These are phyloP conservation scores for Pyralis farinalis DNA, from an alignment of 2,888 invertebrate species.

Conservation along the genomic window DNA sequence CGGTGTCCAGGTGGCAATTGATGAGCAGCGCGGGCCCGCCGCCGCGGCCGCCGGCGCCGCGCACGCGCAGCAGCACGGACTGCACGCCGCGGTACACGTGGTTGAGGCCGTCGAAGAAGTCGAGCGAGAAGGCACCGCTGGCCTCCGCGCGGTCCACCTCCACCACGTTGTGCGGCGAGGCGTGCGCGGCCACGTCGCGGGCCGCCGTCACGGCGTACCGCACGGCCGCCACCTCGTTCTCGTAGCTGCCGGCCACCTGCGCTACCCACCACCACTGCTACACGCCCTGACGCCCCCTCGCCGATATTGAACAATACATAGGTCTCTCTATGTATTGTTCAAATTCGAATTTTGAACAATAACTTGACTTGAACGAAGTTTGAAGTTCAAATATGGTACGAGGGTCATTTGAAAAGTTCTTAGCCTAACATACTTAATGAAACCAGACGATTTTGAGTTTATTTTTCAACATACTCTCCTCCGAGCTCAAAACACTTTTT, in stretches of 20 bases:
- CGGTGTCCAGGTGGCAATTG: conserved; percentile 96
- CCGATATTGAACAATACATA: too few relatives aligned
- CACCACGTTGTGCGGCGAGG: conserved; percentile 53
- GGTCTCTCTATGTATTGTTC: too few relatives aligned
- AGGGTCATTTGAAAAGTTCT: too few relatives aligned
- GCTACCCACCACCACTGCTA: too few relatives aligned
- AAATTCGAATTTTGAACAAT: too few relatives aligned
- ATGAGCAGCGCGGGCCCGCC: conserved; percentile 84
- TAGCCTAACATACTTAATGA: too few relatives aligned
- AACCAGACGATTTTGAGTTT: too few relatives aligned
- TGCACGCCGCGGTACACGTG: conserved; percentile 91
- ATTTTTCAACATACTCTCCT: too few relatives aligned
- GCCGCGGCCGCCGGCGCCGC: conserved; percentile 55
- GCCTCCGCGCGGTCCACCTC: conserved; percentile 82
- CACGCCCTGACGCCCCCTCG: too few relatives aligned
- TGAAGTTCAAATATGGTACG: too few relatives aligned
- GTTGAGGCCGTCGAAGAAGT: conserved; percentile 80
- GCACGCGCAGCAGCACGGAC: conserved; percentile 73
- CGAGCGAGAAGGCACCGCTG: neutral
- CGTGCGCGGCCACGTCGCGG: conserved; percentile 2
- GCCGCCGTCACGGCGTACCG: conserved; percentile 81
- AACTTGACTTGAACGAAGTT: too few relatives aligned
- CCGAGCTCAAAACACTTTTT: too few relatives aligned
- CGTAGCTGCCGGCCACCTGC: conserved; percentile 85
- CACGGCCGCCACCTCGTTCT: conserved; percentile 81